These are phyloP conservation scores for Spodoptera frugiperda DNA, from an alignment of 1,140 invertebrate genomes.

Conservation along the genomic window DNA sequence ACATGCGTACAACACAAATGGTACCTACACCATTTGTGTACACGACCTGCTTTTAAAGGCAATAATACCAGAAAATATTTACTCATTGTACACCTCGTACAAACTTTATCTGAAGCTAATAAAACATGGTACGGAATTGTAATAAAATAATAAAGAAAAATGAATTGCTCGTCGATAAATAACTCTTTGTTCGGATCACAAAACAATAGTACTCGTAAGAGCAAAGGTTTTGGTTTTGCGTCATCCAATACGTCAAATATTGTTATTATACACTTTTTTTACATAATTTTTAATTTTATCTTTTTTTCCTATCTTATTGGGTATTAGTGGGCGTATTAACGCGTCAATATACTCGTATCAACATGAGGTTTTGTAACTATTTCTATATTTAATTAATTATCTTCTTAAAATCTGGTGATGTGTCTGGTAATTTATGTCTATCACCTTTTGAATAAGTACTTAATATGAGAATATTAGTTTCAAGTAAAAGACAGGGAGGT, in stretches of 20 bases:
- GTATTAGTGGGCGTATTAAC: neutral
- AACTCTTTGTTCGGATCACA: slow-evolving; percentile 1
- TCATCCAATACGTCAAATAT: slow-evolving; percentile 13
- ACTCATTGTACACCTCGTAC: neutral
- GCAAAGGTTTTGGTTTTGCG: slow-evolving; percentile 6
- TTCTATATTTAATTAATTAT: too few species aligned
- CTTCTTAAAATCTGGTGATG: too few species aligned
- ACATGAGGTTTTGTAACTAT: too few species aligned
- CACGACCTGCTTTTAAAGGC: slow-evolving; percentile 17
- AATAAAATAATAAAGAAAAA: neutral
- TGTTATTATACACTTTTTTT: slow-evolving; percentile 1
- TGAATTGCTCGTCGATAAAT: neutral
- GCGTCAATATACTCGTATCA: too few species aligned
- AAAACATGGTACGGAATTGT: neutral
- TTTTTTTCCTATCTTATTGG: neutral
- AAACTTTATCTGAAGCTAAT: neutral
- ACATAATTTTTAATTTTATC: neutral
- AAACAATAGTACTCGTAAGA: neutral
- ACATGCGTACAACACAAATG: neutral
- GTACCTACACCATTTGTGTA: neutral
- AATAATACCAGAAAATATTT: slow-evolving; percentile 18
- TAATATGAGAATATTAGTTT: too few species aligned
- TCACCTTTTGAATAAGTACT: too few species aligned
- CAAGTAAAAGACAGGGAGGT: too few species aligned
- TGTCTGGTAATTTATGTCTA: too few species aligned